These are phyloP conservation scores for Etheostoma perlongum DNA, from an alignment of 2,797 vertebrate genomes.

Conservation along the genomic window DNA sequence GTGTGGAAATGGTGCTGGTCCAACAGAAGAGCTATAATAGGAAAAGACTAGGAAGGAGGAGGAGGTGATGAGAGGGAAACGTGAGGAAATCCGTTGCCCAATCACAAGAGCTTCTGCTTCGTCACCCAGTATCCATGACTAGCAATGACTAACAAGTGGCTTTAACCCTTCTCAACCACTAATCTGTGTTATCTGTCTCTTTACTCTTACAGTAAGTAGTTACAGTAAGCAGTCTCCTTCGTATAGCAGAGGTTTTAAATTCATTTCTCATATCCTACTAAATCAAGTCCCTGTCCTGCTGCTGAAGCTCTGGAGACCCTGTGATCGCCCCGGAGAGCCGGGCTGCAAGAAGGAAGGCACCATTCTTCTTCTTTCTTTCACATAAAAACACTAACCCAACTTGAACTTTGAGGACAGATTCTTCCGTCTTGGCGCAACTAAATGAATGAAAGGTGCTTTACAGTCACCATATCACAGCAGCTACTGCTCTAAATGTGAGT, in stretches of 20 bases:
- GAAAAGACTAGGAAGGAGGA: constrained; percentile 18
- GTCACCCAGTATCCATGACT: constrained; percentile 32
- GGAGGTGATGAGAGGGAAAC: constrained; percentile 17
- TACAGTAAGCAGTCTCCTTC: constrained; percentile 29
- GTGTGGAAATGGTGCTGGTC: constrained; percentile 26
- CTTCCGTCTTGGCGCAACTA: constrained; percentile 26
- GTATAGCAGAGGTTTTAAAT: constrained; percentile 46
- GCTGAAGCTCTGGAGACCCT: constrained; percentile 39
- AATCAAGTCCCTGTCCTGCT: constrained; percentile 28
- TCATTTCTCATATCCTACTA: constrained; percentile 62
- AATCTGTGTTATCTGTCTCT: constrained; percentile 37
- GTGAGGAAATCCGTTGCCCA: constrained; percentile 5
- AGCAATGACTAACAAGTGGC: constrained; percentile 47
- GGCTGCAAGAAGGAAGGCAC: neutral
- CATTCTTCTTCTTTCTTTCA: constrained; percentile 15
- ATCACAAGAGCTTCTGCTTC: constrained; percentile 31
- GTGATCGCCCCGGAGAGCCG: constrained; percentile 23
- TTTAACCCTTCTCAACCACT: constrained; percentile 35
- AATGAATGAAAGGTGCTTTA: constrained; percentile 21
- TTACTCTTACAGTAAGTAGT: constrained; percentile 22
- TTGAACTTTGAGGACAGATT: constrained; percentile 18
- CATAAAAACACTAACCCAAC: constrained; percentile 14
- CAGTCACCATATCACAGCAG: constrained; percentile 36
- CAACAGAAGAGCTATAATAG: constrained; percentile 44
- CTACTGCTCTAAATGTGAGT: constrained; percentile 8